Base-by-base conservation (phyloP, 2,113 vertebrate species). In the Trichechus manatus region DNA sequence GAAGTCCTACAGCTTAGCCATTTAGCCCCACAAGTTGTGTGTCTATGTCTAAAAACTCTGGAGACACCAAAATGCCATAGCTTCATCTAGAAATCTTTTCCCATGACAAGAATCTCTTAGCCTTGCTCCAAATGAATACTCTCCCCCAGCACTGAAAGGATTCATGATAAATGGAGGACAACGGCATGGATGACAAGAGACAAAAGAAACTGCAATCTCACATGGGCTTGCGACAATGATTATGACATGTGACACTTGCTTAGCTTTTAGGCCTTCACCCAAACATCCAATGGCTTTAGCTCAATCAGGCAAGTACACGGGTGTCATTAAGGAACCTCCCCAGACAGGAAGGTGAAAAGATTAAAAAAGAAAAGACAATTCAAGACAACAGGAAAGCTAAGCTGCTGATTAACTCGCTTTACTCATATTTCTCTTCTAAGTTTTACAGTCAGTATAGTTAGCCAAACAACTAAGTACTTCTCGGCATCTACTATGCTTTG, bases 341-440 rank as follows among this genome's bases (percentile, higher is more conserved):
- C 9, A n/a, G 2, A 47, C 11, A 89, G 36, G 39, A 79, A 81
- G 78, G 59, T 15, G 20, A 64, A 68, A 78, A 42, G n/a, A 10
- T 39, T 47, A 19, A 72, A 83, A 87, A 88, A 50, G n/a, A 84
- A 68, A 29, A 33, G 75, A 68, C 79, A 87, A 33, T 27, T 31
- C n/a, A 23, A 6, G 68, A 33, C 66, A 53, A 75, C 13, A 56
- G 84, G 74, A 36, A 11, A 70, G 31, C 13, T n/a, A 39, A 31
- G 33, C 14, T 50, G 70, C 50, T 47, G 27, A 83, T 42, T 70
- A 89, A 86, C 47, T 9, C 9, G 39, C n/a, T 36, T 80, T 50
- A 9, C 19, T 88, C 23, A 25, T 47, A 68, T 86, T 83, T 97
- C 64, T 94, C 50, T 72, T 89, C 42, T 59, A 39, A 85, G 39